Percentiles rank a stretch among this genome's conserved stretches.
Conservation (phyloP, 2,888 invertebrate genomes). For the Scaptomyza tumidula region DNA sequence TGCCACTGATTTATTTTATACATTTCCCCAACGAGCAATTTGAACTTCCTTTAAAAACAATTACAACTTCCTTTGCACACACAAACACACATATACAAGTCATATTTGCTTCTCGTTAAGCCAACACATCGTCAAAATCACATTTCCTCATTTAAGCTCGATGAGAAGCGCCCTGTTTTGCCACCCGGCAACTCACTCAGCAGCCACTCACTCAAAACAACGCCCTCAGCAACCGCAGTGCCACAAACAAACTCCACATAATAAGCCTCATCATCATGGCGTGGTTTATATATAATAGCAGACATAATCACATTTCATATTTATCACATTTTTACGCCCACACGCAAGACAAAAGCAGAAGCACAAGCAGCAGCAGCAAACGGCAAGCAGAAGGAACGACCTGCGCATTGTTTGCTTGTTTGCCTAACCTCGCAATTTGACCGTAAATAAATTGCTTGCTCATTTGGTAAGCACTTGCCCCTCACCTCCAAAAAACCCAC, state of each 20-base stretch:
- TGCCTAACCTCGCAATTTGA: slow-evolving; percentile 81
- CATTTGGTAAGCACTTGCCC: slow-evolving; percentile 80
- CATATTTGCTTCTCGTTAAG: slow-evolving; percentile 62
- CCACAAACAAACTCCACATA: slow-evolving; percentile 74
- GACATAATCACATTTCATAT: slow-evolving; percentile 82
- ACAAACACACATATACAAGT: slow-evolving; percentile 11
- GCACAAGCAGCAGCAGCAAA: background rate
- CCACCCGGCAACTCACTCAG: slow-evolving; percentile 23
- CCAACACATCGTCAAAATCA: slow-evolving; percentile 82
- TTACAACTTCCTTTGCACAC: slow-evolving; percentile 70
- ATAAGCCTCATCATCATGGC: slow-evolving; percentile 78
- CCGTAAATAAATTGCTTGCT: slow-evolving; percentile 83
- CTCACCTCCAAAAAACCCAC: slow-evolving; percentile 20
- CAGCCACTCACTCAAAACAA: slow-evolving; percentile 73
- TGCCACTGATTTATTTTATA: slow-evolving; percentile 68
- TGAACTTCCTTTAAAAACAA: slow-evolving; percentile 78
- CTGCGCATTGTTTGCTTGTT: slow-evolving; percentile 66
- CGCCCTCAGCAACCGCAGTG: slow-evolving; percentile 73
- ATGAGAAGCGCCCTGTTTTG: slow-evolving; percentile 6
- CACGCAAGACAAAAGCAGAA: slow-evolving; percentile 35
- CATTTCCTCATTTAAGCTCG: slow-evolving; percentile 71
- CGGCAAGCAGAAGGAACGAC: slow-evolving; percentile 34
- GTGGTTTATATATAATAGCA: slow-evolving; percentile 71
- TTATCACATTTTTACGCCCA: slow-evolving; percentile 81
- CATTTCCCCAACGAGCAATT: slow-evolving; percentile 79